Percentiles rank a stretch among this genome's conserved stretches.
These are phyloP conservation scores for Centroberyx gerrardi DNA, from an alignment of 2,797 vertebrate species.

Conservation along the genomic window DNA sequence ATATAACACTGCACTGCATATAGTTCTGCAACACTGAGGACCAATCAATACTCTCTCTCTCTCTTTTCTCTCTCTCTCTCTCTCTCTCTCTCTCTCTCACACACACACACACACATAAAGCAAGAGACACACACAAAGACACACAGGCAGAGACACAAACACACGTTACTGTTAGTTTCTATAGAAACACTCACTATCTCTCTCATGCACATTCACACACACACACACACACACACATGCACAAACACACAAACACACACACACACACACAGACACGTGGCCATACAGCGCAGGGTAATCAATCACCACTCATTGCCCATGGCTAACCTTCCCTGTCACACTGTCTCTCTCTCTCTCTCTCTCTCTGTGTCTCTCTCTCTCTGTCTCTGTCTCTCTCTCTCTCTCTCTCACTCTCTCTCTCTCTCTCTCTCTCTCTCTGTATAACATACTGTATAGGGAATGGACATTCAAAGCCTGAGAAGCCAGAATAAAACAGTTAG, in stretches of 20 bases:
- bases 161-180: not conserved
- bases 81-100: not conserved
- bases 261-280: constrained; percentile 1
- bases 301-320: not conserved
- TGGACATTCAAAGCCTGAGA: too few relatives aligned
- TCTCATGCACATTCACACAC: not conserved
- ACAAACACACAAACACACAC: not conserved
- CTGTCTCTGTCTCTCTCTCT: too few relatives aligned
- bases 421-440: not conserved
- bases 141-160: not conserved
- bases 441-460: too few relatives aligned
- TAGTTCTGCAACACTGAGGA: not conserved
- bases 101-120: not conserved
- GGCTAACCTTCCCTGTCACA: too few relatives aligned
- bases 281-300: not conserved
- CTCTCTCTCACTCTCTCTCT: not conserved
- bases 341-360: not conserved
- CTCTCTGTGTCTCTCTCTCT: not conserved
- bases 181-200: not conserved
- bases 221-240: constrained; percentile 2
- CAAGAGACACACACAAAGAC: not conserved
- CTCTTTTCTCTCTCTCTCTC: not conserved
- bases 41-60: not conserved
- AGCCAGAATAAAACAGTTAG: too few relatives aligned
- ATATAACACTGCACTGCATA: not conserved